These are phyloP conservation scores for Drosophila subsilvestris DNA, from an alignment of 2,888 invertebrate genomes.

Conservation along the genomic window DNA sequence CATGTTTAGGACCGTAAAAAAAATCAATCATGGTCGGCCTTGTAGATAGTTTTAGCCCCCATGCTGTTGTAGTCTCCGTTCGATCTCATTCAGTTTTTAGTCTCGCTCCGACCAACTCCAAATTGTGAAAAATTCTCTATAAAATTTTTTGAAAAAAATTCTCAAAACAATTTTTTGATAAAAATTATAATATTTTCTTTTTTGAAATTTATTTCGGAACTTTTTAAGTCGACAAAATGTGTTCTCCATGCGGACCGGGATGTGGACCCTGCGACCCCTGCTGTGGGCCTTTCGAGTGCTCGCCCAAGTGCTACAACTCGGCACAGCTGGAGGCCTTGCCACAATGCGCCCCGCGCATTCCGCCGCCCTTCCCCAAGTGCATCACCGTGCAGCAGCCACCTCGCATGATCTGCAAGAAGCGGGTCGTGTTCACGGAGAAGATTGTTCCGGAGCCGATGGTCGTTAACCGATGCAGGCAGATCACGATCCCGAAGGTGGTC, in stretches of 20 bases:
- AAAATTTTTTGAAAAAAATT: constrained; percentile 49
- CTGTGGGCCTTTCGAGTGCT: constrained; percentile 79
- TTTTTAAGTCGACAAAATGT: constrained; percentile 57
- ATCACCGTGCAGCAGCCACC: constrained; percentile 82
- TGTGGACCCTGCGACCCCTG: constrained; percentile 81
- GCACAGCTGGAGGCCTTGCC: constrained; percentile 80
- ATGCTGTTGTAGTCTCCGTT: constrained; percentile 25
- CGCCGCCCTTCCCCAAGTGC: constrained; percentile 79
- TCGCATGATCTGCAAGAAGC: constrained; percentile 80
- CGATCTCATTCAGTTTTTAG: constrained; percentile 37
- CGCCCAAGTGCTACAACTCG: constrained; percentile 80
- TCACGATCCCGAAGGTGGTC: constrained; percentile 81
- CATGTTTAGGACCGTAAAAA: background rate
- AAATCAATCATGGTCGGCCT: constrained; percentile 22
- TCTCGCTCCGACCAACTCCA: constrained; percentile 55
- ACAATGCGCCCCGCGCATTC: constrained; percentile 80
- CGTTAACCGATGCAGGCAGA: constrained; percentile 79
- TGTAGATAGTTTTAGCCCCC: background rate
- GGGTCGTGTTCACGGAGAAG: constrained; percentile 81
- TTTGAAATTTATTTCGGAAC: constrained; percentile 18
- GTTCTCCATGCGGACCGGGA: constrained; percentile 67
- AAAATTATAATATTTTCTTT: constrained; percentile 16
- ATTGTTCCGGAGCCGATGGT: constrained; percentile 80
- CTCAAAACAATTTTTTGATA: constrained; percentile 3
- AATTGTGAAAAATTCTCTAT: constrained; percentile 58